Evolutionary conservation across 2,797 vertebrate species (phyloP).

Genomic region (Ctenopoma kingsleyae): DNA sequence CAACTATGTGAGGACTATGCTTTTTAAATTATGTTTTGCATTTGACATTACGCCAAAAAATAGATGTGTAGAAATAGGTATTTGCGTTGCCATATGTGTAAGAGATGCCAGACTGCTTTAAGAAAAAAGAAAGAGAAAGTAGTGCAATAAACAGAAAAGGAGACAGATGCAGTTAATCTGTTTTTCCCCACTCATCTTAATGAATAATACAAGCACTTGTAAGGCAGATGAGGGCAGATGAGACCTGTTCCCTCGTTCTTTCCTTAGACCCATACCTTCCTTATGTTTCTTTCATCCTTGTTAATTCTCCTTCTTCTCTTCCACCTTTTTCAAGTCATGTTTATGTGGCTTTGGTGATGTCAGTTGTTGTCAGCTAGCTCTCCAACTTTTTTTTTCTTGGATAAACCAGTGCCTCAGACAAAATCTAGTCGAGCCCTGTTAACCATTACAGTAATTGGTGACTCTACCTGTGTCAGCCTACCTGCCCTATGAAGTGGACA

Average conservation of each 20-base stretch:
- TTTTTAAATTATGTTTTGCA: background rate
- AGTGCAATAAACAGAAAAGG: conserved; percentile 35
- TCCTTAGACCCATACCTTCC: background rate
- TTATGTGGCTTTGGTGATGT: background rate
- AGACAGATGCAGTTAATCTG: conserved; percentile 32
- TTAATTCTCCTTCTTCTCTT: no score
- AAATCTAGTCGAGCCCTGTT: conserved; percentile 30
- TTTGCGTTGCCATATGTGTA: background rate
- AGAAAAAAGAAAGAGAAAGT: conserved; percentile 22
- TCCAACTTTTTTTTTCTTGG: background rate
- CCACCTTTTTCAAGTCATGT: background rate
- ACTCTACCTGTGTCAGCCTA: conserved; percentile 54
- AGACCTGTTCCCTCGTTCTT: conserved; percentile 5
- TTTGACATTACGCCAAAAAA: background rate
- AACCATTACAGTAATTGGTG: conserved; percentile 55
- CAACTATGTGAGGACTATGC: background rate
- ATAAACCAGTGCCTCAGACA: background rate
- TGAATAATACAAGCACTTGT: conserved; percentile 60
- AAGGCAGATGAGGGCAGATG: conserved; percentile 28
- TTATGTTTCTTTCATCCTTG: background rate
- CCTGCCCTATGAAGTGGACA: conserved; percentile 61
- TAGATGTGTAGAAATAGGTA: conserved; percentile 1
- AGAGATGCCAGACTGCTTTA: background rate
- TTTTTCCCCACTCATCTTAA: conserved; percentile 28
- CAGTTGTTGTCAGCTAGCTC: background rate